Percentiles rank a stretch among this genome's conserved stretches.
Conservation (phyloP, 2,888 invertebrate genomes). For the Troglohyphantes excavatus region DNA sequence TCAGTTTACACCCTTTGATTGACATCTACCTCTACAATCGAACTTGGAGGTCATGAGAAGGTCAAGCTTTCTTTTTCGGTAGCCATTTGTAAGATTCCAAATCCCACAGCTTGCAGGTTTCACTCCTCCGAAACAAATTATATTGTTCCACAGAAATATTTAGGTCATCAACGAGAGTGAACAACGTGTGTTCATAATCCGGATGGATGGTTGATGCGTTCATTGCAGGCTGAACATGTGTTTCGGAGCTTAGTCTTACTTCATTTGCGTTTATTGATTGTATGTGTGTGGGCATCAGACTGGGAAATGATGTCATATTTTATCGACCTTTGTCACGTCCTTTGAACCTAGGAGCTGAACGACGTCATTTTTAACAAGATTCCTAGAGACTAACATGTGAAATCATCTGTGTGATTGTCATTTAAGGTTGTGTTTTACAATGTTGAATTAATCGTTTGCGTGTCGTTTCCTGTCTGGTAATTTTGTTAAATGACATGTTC, state of each 20-base stretch:
- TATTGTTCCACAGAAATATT: conserved; percentile 11
- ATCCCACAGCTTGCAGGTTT: neutral
- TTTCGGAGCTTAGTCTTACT: neutral
- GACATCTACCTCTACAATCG: conserved; percentile 28
- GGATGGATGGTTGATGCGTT: conserved; percentile 22
- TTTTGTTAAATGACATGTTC: too few species aligned
- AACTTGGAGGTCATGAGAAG: conserved; percentile 24
- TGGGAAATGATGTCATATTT: conserved; percentile 22
- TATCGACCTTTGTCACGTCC: conserved; percentile 11
- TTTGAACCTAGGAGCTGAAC: conserved; percentile 14
- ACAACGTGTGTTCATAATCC: conserved; percentile 35
- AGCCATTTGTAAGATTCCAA: conserved; percentile 23
- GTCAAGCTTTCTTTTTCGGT: conserved; percentile 15
- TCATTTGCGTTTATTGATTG: neutral
- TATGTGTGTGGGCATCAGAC: conserved; percentile 21
- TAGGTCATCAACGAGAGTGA: conserved; percentile 62
- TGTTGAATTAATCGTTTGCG: too few species aligned
- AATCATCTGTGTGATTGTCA: too few species aligned
- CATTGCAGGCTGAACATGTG: conserved; percentile 13
- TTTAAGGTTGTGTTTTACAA: too few species aligned
- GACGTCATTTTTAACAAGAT: conserved; percentile 7
- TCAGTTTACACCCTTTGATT: neutral
- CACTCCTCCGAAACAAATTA: conserved; percentile 22
- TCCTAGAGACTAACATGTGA: neutral
- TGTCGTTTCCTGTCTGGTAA: too few species aligned